Evolutionary conservation across 2,888 invertebrate genomes (phyloP).

Genomic region (Dichetophora obliterata): DNA sequence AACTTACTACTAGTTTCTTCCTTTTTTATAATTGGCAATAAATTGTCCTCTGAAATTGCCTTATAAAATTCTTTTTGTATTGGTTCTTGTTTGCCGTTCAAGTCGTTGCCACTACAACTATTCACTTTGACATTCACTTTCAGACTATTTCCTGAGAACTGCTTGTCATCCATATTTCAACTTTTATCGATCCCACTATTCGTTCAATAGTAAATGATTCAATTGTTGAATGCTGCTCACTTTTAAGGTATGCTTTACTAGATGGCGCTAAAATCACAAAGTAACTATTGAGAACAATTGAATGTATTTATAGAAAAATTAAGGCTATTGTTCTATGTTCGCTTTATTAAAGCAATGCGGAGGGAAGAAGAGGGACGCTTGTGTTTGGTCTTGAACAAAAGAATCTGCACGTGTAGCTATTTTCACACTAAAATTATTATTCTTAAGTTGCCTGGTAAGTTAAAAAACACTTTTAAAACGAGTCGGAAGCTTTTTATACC

Average conservation of each 20-base stretch:
- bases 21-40: conserved; percentile 37
- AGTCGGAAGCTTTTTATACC: too few relatives aligned
- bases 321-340: too few relatives aligned
- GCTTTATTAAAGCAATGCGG: too few relatives aligned
- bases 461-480: too few relatives aligned
- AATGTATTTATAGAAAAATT: too few relatives aligned
- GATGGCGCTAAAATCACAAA: conserved; percentile 1
- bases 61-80: conserved; percentile 56
- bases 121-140: conserved; percentile 49
- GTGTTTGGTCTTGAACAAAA: background rate
- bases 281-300: too few relatives aligned
- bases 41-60: conserved; percentile 56
- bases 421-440: too few relatives aligned
- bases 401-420: too few relatives aligned
- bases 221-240: background rate
- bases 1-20: conserved; percentile 48
- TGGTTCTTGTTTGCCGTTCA: conserved; percentile 32
- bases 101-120: conserved; percentile 26
- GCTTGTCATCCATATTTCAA: conserved; percentile 34
- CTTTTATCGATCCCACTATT: background rate
- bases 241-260: background rate
- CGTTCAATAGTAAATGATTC: background rate
- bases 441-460: too few relatives aligned
- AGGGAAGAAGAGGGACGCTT: background rate
- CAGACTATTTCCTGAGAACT: conserved; percentile 44